Conservation (phyloP, 2,888 invertebrate species). For the Orchesella flavescens region DNA sequence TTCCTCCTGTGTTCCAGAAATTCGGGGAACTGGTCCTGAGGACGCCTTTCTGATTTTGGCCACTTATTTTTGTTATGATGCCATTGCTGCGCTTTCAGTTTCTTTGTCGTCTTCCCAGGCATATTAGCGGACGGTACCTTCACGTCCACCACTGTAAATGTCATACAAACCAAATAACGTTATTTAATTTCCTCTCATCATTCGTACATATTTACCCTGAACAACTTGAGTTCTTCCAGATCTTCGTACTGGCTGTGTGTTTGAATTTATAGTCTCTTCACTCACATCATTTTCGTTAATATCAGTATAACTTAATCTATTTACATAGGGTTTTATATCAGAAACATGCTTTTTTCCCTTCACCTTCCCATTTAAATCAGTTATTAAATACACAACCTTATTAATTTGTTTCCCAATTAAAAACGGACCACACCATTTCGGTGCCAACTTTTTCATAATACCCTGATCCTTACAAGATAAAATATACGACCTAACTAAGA, state of each 20-base stretch:
- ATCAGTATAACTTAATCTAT: background rate
- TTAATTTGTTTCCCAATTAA: background rate
- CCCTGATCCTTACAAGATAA: slow-evolving; percentile 7
- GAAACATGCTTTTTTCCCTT: slow-evolving; percentile 1
- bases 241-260: background rate
- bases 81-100: background rate
- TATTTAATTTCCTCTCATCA: background rate
- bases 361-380: background rate
- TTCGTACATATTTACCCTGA: slow-evolving; percentile 1
- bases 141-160: background rate
- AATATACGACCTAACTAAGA: slow-evolving; percentile 13
- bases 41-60: background rate
- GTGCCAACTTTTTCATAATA: slow-evolving; percentile 4
- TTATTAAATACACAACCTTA: background rate
- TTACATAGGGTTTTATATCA: slow-evolving; percentile 5
- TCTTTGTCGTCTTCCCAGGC: background rate
- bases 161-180: background rate
- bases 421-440: slow-evolving; percentile 13
- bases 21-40: background rate
- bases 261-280: background rate
- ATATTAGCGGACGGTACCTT: too few relatives aligned
- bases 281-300: too few relatives aligned
- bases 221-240: slow-evolving; percentile 9
- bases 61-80: background rate
- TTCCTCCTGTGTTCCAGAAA: background rate